Conservation (phyloP, 2,888 invertebrate species). For the Pterostichus niger region DNA sequence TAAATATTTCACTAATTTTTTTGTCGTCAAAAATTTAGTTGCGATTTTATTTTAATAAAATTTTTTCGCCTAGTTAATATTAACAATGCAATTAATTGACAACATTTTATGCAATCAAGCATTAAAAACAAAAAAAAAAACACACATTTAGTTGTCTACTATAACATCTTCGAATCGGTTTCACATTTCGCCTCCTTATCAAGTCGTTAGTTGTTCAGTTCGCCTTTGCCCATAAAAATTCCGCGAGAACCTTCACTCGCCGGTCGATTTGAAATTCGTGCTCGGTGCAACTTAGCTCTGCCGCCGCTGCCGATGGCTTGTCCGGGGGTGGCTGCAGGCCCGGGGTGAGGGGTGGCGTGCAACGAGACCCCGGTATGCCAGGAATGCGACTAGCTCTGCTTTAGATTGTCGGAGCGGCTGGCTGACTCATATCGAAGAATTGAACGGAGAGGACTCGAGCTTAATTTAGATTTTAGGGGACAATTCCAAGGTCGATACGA, state of each 20-base stretch:
- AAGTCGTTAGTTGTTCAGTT: slow-evolving; percentile 39
- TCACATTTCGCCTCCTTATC: slow-evolving; percentile 30
- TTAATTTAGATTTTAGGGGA: slow-evolving; percentile 20
- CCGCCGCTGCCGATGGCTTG: not conserved
- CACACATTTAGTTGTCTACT: not conserved
- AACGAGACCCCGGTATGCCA: slow-evolving; percentile 33
- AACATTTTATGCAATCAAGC: no score
- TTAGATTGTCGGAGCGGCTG: slow-evolving; percentile 20
- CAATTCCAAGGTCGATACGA: slow-evolving; percentile 15
- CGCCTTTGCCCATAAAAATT: slow-evolving; percentile 24
- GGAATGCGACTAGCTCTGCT: slow-evolving; percentile 48
- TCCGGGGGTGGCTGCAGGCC: not conserved
- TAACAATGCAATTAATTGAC: no score
- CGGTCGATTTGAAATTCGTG: slow-evolving; percentile 39
- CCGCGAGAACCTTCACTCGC: not conserved
- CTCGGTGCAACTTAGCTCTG: not conserved
- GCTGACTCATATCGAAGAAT: slow-evolving; percentile 20
- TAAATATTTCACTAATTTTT: no score
- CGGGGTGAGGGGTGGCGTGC: not conserved
- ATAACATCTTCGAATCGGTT: not conserved
- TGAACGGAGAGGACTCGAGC: not conserved
- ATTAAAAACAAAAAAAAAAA: no score
- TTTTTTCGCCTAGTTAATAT: no score
- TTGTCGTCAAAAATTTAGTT: no score
- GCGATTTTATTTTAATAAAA: no score